These are phyloP conservation scores for Drosophila leonis DNA, from an alignment of 2,888 invertebrate genomes.

Conservation along the genomic window DNA sequence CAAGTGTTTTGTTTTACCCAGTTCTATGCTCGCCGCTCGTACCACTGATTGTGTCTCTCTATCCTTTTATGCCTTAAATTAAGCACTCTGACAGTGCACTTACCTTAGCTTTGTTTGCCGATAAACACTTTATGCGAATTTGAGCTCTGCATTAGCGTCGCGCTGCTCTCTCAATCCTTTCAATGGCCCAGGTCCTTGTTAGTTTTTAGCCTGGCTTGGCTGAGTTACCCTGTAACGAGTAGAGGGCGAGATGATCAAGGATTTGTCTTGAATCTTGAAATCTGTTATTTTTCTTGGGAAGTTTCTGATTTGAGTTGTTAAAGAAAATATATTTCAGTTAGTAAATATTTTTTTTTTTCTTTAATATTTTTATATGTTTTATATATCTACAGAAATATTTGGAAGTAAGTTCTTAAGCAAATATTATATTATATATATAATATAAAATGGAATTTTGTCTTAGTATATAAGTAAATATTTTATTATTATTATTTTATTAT, in stretches of 20 bases:
- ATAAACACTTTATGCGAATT: slow-evolving; percentile 63
- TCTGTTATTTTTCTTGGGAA: neutral
- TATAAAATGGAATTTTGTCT: neutral
- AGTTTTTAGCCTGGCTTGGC: neutral
- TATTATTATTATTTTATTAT: no score
- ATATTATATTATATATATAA: neutral
- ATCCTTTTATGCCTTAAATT: slow-evolving; percentile 68
- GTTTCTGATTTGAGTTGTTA: neutral
- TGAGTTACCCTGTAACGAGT: neutral
- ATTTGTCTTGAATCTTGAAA: neutral
- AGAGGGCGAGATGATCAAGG: neutral
- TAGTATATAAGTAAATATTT: neutral
- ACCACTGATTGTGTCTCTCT: neutral
- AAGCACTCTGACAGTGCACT: slow-evolving; percentile 69
- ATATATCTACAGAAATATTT: neutral
- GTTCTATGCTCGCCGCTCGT: slow-evolving; percentile 10
- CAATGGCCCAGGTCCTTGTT: neutral
- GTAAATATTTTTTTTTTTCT: neutral
- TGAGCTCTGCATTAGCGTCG: slow-evolving; percentile 50
- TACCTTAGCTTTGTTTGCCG: slow-evolving; percentile 59
- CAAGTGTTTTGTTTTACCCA: slow-evolving; percentile 54
- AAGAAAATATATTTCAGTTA: neutral
- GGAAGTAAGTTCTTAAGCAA: neutral
- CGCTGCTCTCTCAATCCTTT: slow-evolving; percentile 15
- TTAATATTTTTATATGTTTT: neutral